phyloP scores from a whole-genome alignment of 2,113 vertebrate species.

The Thomomys bottae region DNA sequence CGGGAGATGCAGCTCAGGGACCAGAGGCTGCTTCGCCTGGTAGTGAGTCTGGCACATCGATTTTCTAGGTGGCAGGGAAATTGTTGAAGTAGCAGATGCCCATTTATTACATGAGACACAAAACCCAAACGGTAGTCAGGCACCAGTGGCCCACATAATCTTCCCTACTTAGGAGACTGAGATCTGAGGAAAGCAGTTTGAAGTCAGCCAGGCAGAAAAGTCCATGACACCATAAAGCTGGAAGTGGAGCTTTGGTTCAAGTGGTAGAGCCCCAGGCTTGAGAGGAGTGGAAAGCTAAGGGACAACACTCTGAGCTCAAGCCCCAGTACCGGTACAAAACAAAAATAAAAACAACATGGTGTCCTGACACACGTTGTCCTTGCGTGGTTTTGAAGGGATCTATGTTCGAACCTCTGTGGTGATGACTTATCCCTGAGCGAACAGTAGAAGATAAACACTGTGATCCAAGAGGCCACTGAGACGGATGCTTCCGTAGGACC shows the following conservation, averaged over 20 bases:
- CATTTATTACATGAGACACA: background rate
- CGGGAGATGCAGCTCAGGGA: background rate
- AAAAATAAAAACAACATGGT: background rate
- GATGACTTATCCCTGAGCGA: background rate
- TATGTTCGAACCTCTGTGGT: background rate
- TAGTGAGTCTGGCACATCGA: background rate
- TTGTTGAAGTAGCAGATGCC: background rate
- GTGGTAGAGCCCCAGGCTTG: too few species aligned
- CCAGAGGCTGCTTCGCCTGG: background rate
- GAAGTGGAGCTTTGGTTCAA: too few species aligned
- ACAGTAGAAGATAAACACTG: background rate
- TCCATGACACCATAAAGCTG: too few species aligned
- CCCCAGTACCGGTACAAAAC: too few species aligned
- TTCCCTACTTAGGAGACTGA: too few species aligned
- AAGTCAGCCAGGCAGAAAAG: too few species aligned
- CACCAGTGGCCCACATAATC: too few species aligned
- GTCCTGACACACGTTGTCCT: fast-evolving
- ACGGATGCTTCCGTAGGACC: background rate
- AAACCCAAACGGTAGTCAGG: background rate
- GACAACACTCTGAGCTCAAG: too few species aligned
- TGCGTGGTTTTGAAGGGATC: fast-evolving
- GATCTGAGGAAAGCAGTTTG: too few species aligned
- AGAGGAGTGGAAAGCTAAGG: too few species aligned
- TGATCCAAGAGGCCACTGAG: background rate
- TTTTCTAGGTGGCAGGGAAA: background rate